These are phyloP conservation scores for Synergus umbraculus DNA, from an alignment of 2,888 invertebrate genomes.

Conservation along the genomic window DNA sequence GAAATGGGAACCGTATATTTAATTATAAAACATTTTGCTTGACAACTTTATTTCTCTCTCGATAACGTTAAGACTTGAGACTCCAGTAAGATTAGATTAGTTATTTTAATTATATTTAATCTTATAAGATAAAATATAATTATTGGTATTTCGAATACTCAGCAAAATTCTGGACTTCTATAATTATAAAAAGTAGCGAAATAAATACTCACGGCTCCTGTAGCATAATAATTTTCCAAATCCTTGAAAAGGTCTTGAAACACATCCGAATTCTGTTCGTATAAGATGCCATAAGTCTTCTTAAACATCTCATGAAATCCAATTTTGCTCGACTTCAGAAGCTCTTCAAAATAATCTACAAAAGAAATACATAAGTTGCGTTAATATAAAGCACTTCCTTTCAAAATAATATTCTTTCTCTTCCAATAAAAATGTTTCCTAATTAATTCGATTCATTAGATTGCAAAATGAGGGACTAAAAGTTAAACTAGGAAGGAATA, in stretches of 20 bases:
- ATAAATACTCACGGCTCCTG: conserved; percentile 79
- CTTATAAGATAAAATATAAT: too few species aligned
- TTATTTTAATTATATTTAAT: conserved; percentile 20
- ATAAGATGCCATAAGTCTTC: conserved; percentile 95
- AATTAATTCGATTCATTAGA: background rate
- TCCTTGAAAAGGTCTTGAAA: conserved; percentile 95
- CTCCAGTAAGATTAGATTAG: background rate
- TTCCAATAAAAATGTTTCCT: conserved; percentile 4
- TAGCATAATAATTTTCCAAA: conserved; percentile 92
- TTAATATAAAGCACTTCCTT: conserved; percentile 44
- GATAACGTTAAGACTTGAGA: conserved; percentile 4
- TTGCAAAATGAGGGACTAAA: background rate
- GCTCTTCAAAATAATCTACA: conserved; percentile 93
- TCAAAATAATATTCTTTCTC: background rate
- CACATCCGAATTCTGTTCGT: conserved; percentile 95
- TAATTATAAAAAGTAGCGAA: background rate
- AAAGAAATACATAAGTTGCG: conserved; percentile 60
- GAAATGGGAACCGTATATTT: conserved; percentile 26
- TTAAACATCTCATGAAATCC: conserved; percentile 98
- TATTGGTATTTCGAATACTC: background rate
- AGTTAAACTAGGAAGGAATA: background rate
- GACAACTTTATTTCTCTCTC: background rate
- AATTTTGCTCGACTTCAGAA: conserved; percentile 88
- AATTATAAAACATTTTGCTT: conserved; percentile 17
- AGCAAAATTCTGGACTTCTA: background rate